Evolutionary conservation across 2,797 vertebrate species (phyloP).

Genomic region (Euthynnus affinis): DNA sequence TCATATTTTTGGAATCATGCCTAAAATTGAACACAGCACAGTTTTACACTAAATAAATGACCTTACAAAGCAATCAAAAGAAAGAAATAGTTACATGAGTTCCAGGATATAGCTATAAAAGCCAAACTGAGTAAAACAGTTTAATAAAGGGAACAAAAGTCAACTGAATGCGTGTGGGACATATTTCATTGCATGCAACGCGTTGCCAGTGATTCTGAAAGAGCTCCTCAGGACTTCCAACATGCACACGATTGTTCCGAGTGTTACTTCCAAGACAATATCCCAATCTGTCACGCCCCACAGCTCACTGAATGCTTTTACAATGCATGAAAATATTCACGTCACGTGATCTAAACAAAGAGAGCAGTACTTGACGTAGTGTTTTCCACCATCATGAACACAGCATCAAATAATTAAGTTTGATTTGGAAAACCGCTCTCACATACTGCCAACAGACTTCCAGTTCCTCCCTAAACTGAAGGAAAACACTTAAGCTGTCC

Average conservation of each 20-base stretch:
- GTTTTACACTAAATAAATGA: constrained; percentile 30
- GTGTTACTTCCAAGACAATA: constrained; percentile 29
- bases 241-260: constrained; percentile 14
- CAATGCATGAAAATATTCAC: constrained; percentile 16
- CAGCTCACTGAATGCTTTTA: constrained; percentile 25
- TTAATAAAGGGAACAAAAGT: constrained; percentile 38
- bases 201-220: constrained; percentile 18
- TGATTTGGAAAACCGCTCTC: constrained; percentile 47
- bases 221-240: constrained; percentile 22
- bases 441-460: constrained; percentile 32
- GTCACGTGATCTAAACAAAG: constrained; percentile 16
- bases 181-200: constrained; percentile 30
- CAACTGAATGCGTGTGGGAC: constrained; percentile 37
- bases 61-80: background rate
- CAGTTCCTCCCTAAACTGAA: constrained; percentile 23
- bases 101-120: constrained; percentile 1
- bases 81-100: constrained; percentile 16
- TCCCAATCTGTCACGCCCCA: constrained; percentile 15
- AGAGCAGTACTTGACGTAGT: constrained; percentile 10
- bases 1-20: background rate
- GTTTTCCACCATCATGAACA: constrained; percentile 42
- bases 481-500: constrained; percentile 34
- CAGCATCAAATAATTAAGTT: constrained; percentile 37
- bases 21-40: background rate
- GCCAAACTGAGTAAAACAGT: constrained; percentile 32